Evolutionary conservation across 1,140 invertebrate genomes (phyloP), one percentile per base, ranked within the genome.

Genomic region (Aricia agestis): DNA sequence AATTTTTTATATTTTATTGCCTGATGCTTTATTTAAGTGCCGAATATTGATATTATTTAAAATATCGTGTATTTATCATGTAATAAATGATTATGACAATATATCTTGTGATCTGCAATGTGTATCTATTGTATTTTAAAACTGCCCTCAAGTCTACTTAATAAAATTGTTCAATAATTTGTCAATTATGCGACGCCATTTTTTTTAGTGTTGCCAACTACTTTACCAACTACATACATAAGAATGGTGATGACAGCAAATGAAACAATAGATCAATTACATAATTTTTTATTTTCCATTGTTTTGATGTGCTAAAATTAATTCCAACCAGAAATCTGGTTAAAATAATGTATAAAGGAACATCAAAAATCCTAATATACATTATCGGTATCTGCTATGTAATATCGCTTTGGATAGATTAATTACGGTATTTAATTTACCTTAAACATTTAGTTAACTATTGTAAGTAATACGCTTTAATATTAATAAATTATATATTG

Each of bases 331-430:
- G 45, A 63, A 18, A 63, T 25, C 59, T 19, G 59, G 59, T 10
- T 25, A 63, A 63, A 63, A 63, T 63, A 63, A 63, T 63, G 59
- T 63, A 63, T 59, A 63, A 63, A 63, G 59, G 59, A 63, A 63
- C 59, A 17, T 63, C 59, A 25, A 63, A 63, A 63, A 63, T 63
- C 18, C 59, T 63, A 25, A 63, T 19, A 63, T 63, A 63, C 59
- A 63, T 63, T 59, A 11, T 3, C 7, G 18, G 59, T 63, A 63
- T 17, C 41, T 52, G 45, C 45, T 52, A 52, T 52, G 13, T 52
- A 13, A 52, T 13, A 11, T 52, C 11, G 45, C 11, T 52, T 52
- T 13, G 45, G 45, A 52, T 52, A 52, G 10, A 13, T 52, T 52
- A 13, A 25, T 25, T 52, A n/a, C n/a, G n/a, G n/a, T 13, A 9